Evolutionary conservation across 2,797 vertebrate genomes (phyloP), one percentile per base, ranked within the genome.

Genomic region (Labeo calbasu): DNA sequence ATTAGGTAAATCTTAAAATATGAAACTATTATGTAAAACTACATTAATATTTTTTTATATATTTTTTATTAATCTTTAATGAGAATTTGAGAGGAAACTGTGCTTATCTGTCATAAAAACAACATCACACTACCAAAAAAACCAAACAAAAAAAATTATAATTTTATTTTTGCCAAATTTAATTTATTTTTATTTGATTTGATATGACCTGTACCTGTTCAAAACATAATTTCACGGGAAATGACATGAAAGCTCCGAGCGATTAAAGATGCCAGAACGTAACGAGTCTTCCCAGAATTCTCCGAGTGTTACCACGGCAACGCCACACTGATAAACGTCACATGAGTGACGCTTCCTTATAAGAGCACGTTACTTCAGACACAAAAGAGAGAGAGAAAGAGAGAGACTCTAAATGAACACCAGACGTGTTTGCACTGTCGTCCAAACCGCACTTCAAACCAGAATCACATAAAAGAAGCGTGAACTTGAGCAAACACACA

Each of bases 401-500:
- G 43, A 70, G 66, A 43, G 68, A 46, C 5, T 40, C 32, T 36
- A 66, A 36, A 36, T 66, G 63, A 68, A 68, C 65, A 40, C 15
- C 1, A 48, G 68, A 13, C 40, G 43, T 23, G 69, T 50, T 28
- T 32, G 70, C 50, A 36, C 70, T 36, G 61, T 48, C 23, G 48
- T 83, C 72, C 57, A 48, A 28, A 72, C 6, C 5, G 17, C 25
- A 32, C 71, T 53, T 73, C 71, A 73, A 25, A 36, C 2, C 71
- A 13, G 17, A 28, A 19, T 46, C 65, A 28, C 83, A 86, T 82
- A 85, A 86, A 82, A 75, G 72, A 66, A 77, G 85, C 12, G 10
- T 75, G 80, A 85, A 85, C 79, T 85, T 84, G 50, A 61, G 75
- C 85, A 88, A 85, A 86, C 77, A 86, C 46, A 36, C 51, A 25